phyloP scores from a whole-genome alignment of 2,113 vertebrate species.

The Notiomystis cincta region DNA sequence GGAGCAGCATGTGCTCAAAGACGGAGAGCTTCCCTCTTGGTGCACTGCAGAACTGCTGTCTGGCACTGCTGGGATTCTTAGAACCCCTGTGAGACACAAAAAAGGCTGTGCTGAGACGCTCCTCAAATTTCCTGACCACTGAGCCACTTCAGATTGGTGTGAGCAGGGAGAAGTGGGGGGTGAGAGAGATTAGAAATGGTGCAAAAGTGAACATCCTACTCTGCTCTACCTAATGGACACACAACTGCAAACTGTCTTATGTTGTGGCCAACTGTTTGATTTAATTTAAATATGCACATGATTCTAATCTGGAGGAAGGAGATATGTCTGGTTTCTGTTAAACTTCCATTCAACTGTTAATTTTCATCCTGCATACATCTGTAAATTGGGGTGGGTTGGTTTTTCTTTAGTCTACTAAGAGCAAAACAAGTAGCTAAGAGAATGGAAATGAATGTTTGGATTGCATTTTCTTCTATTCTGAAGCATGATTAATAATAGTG shows the following conservation, averaged over 20 bases:
- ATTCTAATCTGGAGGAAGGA: not conserved
- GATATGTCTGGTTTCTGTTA: not conserved
- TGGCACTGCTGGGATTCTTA: not conserved
- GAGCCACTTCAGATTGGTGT: not conserved
- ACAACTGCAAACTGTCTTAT: not conserved
- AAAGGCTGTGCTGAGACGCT: not conserved
- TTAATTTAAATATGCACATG: not conserved
- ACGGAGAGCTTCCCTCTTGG: not conserved
- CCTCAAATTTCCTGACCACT: not conserved
- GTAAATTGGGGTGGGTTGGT: not conserved
- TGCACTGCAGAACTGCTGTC: not conserved
- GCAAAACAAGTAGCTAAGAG: constrained; percentile 15
- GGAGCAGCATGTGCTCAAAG: not conserved
- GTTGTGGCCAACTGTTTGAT: not conserved
- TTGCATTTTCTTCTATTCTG: constrained; percentile 1
- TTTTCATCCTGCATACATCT: not conserved
- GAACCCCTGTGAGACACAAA: not conserved
- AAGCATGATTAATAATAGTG: constrained; percentile 42
- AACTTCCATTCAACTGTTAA: not conserved
- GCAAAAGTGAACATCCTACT: not conserved
- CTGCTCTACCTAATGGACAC: not conserved
- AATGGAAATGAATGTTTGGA: not conserved
- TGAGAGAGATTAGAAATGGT: not conserved
- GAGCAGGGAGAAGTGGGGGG: not conserved
- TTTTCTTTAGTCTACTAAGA: not conserved